These are phyloP conservation scores for Amiota mariae DNA, from an alignment of 2,888 invertebrate genomes.

Conservation along the genomic window DNA sequence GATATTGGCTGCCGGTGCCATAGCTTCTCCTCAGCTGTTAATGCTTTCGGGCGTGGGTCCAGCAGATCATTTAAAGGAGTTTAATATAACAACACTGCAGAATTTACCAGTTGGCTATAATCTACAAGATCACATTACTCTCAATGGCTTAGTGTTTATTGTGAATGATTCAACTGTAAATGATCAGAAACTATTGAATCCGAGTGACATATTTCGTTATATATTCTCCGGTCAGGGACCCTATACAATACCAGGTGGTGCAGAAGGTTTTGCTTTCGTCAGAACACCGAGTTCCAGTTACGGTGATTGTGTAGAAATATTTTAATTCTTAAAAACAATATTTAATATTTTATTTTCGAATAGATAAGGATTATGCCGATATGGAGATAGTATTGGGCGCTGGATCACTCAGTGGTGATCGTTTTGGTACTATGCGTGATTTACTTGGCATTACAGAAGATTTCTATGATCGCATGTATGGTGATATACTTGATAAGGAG, in stretches of 20 bases:
- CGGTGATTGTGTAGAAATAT: conserved; percentile 50
- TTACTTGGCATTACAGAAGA: conserved; percentile 77
- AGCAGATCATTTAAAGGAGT: conserved; percentile 76
- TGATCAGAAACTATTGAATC: conserved; percentile 76
- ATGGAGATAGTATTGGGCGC: conserved; percentile 87
- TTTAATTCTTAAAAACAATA: not conserved
- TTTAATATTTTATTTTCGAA: not conserved
- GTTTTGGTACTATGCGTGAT: conserved; percentile 79
- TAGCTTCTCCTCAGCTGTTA: conserved; percentile 89
- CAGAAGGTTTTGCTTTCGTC: conserved; percentile 84
- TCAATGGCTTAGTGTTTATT: conserved; percentile 82
- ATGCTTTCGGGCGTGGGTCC: conserved; percentile 91
- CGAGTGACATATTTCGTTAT: conserved; percentile 78
- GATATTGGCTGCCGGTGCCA: conserved; percentile 85
- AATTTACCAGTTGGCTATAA: conserved; percentile 86
- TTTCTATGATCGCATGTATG: conserved; percentile 72
- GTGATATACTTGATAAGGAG: conserved; percentile 70
- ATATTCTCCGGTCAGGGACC: conserved; percentile 80
- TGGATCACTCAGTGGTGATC: conserved; percentile 84
- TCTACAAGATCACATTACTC: conserved; percentile 86
- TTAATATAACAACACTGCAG: conserved; percentile 78
- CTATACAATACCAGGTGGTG: conserved; percentile 84
- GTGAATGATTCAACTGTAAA: conserved; percentile 78
- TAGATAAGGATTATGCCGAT: conserved; percentile 79
- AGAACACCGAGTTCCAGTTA: conserved; percentile 78